Base-by-base conservation (phyloP, 37 sponge, comb jelly and placozoan species). In the Diacarnus erythraeanus region DNA sequence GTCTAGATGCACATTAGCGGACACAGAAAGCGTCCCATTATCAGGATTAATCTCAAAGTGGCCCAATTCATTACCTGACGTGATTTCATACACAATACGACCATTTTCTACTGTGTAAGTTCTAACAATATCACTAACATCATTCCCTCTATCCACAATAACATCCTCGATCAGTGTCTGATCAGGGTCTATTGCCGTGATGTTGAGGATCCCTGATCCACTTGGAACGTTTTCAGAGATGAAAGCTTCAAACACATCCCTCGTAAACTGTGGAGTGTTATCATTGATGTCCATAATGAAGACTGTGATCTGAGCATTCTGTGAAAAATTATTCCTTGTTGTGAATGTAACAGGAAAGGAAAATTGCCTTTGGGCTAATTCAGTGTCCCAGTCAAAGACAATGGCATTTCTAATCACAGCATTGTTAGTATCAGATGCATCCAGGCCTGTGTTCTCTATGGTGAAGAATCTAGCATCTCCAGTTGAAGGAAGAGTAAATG, bases 61-160 rank as follows among this genome's bases (percentile, higher is more conserved):
- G 22, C 80, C 78, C 41, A 59, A n/a, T 1, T 67, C 82, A 39
- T 83, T 74, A 21, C 94, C 94, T 3, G 63, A 64, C 17, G 60
- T 75, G 25, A 93, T 89, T 5, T 58, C 30, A 38, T 84, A 93
- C 1, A 80, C 70, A 17, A 89, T 63, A 23, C 84, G 56, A 1
- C 94, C 94, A 70, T 86, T 86, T 2, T 61, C 78, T 18, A 89
- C 77, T 0, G 73, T 70, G 59, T 89, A 93, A 5, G 76, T n/a
- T 2, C 40, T 64, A 17, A 30, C 63, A 1, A 86, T 29, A 22
- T 35, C 67, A 23, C 69, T 59, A 21, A 33, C 38, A 6, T 66
- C 66, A 8, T 20, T 31, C 22, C 54, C 47, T 1, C 31, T 61
- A 1, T 81, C 81, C 20, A 75, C 83, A 9, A 80, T 23, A 2